A percentile compares a stretch with the other conserved stretches of the same genome.
These are phyloP conservation scores for Notothenia rossii DNA, from an alignment of 2,113 vertebrate species.

Conservation along the genomic window DNA sequence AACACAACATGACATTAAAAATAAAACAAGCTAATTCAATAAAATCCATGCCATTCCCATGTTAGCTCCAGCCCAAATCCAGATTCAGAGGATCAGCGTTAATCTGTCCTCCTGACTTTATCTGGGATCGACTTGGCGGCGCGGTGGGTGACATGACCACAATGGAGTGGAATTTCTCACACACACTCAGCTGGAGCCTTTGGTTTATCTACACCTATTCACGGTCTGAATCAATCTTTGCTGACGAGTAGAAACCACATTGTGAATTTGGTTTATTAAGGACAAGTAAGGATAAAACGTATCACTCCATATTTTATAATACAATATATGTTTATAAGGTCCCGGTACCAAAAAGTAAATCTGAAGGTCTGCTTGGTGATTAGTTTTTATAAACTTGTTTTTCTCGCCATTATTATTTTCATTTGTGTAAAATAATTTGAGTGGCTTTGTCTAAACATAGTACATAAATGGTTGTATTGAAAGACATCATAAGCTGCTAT, in stretches of 20 bases:
- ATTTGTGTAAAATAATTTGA: background rate
- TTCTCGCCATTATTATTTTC: background rate
- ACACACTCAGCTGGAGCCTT: slow-evolving; percentile 60
- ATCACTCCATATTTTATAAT: background rate
- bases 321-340: background rate
- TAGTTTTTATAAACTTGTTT: background rate
- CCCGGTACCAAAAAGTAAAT: background rate
- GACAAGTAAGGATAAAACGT: background rate
- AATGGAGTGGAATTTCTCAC: slow-evolving; percentile 69
- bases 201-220: slow-evolving; percentile 69
- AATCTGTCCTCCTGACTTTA: slow-evolving; percentile 72
- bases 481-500: background rate
- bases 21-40: slow-evolving; percentile 53
- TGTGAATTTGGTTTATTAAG: slow-evolving; percentile 21
- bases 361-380: background rate
- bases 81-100: slow-evolving; percentile 44
- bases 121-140: slow-evolving; percentile 33
- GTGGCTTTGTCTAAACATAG: background rate
- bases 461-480: background rate
- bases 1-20: slow-evolving; percentile 47
- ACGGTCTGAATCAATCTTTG: slow-evolving; percentile 52
- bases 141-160: slow-evolving; percentile 55
- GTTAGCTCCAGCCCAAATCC: slow-evolving; percentile 42
- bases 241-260: background rate
- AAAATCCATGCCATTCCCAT: slow-evolving; percentile 55